Conservation (phyloP, 2,888 invertebrate genomes). For the Callimorpha dominula region DNA sequence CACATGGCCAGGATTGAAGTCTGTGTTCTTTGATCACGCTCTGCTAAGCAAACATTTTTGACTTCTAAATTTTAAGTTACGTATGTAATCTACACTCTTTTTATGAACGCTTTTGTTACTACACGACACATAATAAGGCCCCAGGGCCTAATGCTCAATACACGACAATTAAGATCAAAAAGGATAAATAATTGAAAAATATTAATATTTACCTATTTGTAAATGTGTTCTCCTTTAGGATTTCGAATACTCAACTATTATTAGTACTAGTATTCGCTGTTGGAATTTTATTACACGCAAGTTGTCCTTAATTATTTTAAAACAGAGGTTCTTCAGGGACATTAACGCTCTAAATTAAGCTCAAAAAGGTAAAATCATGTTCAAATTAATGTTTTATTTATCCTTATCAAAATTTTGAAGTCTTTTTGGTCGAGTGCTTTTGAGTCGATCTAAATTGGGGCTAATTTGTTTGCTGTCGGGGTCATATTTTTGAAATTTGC, state of each 20-base stretch:
- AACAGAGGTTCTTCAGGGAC: background rate
- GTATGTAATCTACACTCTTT: no score
- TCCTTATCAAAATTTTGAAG: slow-evolving; percentile 20
- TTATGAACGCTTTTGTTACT: no score
- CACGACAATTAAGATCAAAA: no score
- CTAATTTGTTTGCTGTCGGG: slow-evolving; percentile 35
- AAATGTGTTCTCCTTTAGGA: background rate
- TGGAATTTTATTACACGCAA: background rate
- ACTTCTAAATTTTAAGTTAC: no score
- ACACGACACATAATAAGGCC: no score
- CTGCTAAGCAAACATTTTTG: no score
- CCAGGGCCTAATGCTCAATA: no score
- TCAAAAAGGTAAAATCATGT: slow-evolving; percentile 2
- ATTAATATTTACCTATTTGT: background rate
- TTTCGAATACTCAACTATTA: no score
- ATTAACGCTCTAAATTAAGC: background rate
- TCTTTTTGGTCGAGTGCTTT: slow-evolving; percentile 18
- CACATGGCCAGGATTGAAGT: no score
- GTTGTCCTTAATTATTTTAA: background rate
- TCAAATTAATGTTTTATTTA: slow-evolving; percentile 17
- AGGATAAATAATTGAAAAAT: background rate
- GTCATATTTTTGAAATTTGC: slow-evolving; percentile 31
- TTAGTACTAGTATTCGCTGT: no score
- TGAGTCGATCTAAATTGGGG: slow-evolving; percentile 28
- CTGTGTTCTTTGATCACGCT: no score